phyloP scores from a whole-genome alignment of 2,113 vertebrate genomes.

The Pitta sordida region DNA sequence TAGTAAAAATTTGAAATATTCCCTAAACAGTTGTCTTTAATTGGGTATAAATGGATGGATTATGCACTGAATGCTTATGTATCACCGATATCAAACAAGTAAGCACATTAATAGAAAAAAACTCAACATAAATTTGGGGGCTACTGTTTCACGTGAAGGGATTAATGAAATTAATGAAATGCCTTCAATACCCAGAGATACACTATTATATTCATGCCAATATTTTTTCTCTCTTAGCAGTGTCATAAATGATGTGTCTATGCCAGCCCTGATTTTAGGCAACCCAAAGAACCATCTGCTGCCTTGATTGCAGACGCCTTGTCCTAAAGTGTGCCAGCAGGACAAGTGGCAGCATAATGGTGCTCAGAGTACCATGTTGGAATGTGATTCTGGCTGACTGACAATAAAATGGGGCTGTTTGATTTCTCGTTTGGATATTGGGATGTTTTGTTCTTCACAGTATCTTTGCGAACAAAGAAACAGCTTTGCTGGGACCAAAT shows the following conservation, averaged over 20 bases:
- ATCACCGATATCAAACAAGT: neutral
- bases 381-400: neutral
- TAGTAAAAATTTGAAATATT: neutral
- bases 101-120: neutral
- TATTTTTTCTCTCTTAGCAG: neutral
- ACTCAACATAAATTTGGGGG: neutral
- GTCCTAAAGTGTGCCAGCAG: slow-evolving; percentile 2
- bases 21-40: neutral
- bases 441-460: neutral
- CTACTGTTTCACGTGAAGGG: neutral
- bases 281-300: slow-evolving; percentile 45
- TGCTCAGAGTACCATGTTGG: neutral
- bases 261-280: neutral
- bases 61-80: neutral
- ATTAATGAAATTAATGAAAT: neutral
- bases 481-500: neutral
- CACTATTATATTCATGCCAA: neutral
- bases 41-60: neutral
- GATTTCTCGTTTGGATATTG: neutral
- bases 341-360: neutral
- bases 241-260: neutral
- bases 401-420: neutral
- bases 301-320: neutral
- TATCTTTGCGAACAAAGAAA: neutral
- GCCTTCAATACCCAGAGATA: neutral